phyloP scores from a whole-genome alignment of 2,888 invertebrate species.

The Empis livida region DNA sequence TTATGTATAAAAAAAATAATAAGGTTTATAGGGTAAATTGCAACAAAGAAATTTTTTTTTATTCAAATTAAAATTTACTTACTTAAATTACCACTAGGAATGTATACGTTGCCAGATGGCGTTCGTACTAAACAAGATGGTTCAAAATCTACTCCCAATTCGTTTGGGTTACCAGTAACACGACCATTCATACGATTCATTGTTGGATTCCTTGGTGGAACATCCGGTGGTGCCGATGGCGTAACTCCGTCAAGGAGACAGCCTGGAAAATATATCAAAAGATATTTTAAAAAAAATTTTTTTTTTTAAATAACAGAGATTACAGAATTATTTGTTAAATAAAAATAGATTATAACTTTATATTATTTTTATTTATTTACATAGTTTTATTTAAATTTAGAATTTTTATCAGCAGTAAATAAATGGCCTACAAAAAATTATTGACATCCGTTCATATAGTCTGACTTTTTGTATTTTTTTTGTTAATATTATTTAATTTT shows the following conservation, averaged over 20 bases:
- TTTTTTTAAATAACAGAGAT: too few species aligned
- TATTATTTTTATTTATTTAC: too few species aligned
- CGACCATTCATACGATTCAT: slow-evolving; percentile 85
- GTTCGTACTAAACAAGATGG: slow-evolving; percentile 83
- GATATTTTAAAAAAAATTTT: not conserved
- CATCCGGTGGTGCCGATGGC: slow-evolving; percentile 63
- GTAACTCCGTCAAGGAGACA: slow-evolving; percentile 73
- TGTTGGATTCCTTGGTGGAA: slow-evolving; percentile 81
- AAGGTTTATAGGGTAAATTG: too few species aligned
- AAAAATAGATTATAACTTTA: too few species aligned
- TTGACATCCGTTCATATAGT: too few species aligned
- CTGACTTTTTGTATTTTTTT: too few species aligned
- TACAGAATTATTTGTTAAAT: too few species aligned
- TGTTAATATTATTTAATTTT: too few species aligned
- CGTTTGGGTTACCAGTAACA: slow-evolving; percentile 67
- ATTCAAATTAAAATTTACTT: slow-evolving; percentile 25
- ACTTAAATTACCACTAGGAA: slow-evolving; percentile 66
- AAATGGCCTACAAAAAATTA: too few species aligned
- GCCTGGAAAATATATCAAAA: slow-evolving; percentile 46
- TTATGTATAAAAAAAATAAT: too few species aligned
- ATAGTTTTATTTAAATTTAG: too few species aligned
- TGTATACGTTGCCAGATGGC: slow-evolving; percentile 86
- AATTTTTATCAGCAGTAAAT: too few species aligned
- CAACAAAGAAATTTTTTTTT: not conserved
- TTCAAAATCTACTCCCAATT: slow-evolving; percentile 65